A percentile compares a stretch with the other conserved stretches of the same genome.
Evolutionary conservation across 2,888 invertebrate genomes (phyloP).

Genomic region (Andrena hattorfiana): DNA sequence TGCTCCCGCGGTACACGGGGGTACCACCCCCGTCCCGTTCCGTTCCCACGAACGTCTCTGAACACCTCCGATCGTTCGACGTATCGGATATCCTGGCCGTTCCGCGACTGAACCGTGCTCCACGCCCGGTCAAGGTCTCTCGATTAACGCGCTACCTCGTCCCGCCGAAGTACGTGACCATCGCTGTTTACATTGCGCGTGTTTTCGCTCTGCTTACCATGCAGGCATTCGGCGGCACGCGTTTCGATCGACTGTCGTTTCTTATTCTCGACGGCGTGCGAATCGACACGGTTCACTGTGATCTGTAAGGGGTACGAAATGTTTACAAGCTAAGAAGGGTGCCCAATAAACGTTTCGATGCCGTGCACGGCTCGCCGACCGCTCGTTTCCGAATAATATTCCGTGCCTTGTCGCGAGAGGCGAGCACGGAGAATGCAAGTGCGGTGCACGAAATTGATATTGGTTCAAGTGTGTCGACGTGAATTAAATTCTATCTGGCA

Average conservation of each 20-base stretch:
- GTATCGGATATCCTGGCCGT: constrained; percentile 26
- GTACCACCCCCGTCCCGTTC: constrained; percentile 1
- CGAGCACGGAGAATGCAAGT: neutral
- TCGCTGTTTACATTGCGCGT: constrained; percentile 51
- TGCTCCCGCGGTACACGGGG: constrained; percentile 45
- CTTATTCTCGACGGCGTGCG: constrained; percentile 25
- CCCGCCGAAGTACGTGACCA: constrained; percentile 31
- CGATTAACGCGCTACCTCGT: constrained; percentile 47
- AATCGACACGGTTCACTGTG: constrained; percentile 26
- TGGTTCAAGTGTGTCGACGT: neutral
- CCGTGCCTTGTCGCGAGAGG: neutral
- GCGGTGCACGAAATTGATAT: constrained; percentile 5
- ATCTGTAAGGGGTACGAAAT: constrained; percentile 37
- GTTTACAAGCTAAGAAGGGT: constrained; percentile 25
- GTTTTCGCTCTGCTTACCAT: constrained; percentile 16
- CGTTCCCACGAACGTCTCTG: constrained; percentile 16
- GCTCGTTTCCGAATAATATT: neutral
- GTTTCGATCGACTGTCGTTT: constrained; percentile 35
- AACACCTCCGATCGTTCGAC: constrained; percentile 16
- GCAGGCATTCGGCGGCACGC: constrained; percentile 31
- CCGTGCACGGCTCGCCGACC: neutral
- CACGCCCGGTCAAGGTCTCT: constrained; percentile 62
- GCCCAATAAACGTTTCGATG: neutral
- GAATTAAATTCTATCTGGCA: neutral
- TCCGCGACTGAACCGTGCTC: constrained; percentile 45